A percentile compares a stretch with the other conserved stretches of the same genome.
Evolutionary conservation across 2,113 vertebrate genomes (phyloP).

Genomic region (Geococcyx californianus): DNA sequence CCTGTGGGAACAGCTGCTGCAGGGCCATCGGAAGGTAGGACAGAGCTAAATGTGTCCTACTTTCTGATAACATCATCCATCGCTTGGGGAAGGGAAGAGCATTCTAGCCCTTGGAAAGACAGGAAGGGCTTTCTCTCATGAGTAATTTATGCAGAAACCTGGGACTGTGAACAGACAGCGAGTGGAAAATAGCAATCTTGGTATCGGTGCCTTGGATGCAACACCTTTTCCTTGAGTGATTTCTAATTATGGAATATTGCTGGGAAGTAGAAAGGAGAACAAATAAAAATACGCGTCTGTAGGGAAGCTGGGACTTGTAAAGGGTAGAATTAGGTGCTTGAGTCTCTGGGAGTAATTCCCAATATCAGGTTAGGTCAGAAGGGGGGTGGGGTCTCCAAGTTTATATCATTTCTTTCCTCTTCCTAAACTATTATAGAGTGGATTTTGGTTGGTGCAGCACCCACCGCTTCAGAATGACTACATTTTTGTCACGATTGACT

Average conservation of each 20-base stretch:
- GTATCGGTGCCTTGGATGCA: background rate
- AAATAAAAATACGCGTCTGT: fast-evolving
- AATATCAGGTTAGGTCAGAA: background rate
- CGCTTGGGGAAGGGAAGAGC: background rate
- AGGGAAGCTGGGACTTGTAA: background rate
- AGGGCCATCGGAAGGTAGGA: background rate
- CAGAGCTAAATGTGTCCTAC: background rate
- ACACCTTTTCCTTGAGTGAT: background rate
- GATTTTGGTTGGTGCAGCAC: background rate
- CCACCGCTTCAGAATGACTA: background rate
- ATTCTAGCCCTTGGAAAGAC: background rate
- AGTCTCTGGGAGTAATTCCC: background rate
- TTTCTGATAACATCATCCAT: background rate
- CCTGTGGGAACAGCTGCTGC: background rate
- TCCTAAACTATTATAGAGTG: background rate
- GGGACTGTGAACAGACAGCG: background rate
- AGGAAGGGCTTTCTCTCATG: background rate
- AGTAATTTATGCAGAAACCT: background rate
- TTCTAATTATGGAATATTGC: background rate
- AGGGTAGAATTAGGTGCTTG: background rate
- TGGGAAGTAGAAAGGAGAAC: background rate
- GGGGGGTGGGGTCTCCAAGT: background rate
- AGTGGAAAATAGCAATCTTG: background rate
- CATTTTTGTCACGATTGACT: background rate
- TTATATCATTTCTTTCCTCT: background rate